phyloP scores from a whole-genome alignment of 1,140 invertebrate species.

The Physella acuta region DNA sequence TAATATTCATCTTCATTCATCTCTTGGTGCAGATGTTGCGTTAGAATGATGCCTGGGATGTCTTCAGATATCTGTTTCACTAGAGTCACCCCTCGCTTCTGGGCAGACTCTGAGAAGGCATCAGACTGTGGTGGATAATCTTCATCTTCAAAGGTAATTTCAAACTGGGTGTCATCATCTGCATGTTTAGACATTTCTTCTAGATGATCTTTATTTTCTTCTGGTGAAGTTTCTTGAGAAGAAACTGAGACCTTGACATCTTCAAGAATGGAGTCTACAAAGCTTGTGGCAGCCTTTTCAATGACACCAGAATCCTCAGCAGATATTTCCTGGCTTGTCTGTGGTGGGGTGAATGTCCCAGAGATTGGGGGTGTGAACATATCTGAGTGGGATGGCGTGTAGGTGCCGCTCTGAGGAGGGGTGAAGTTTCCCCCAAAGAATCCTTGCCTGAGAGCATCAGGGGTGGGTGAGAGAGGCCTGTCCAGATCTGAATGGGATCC shows the following conservation, averaged over 20 bases:
- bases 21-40: slow-evolving; percentile 68
- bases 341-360: slow-evolving; percentile 14
- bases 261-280: slow-evolving; percentile 52
- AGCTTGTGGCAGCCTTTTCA: slow-evolving; percentile 42
- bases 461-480: slow-evolving; percentile 54
- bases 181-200: slow-evolving; percentile 14
- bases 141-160: slow-evolving; percentile 28
- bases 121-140: slow-evolving; percentile 14
- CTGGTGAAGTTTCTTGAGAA: slow-evolving; percentile 17
- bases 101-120: not conserved
- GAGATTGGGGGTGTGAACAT: slow-evolving; percentile 17
- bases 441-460: slow-evolving; percentile 48
- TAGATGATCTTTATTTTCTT: slow-evolving; percentile 22
- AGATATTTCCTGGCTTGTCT: not conserved
- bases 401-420: slow-evolving; percentile 20
- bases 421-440: slow-evolving; percentile 38
- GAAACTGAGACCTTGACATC: slow-evolving; percentile 42
- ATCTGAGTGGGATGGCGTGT: slow-evolving; percentile 8
- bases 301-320: slow-evolving; percentile 29
- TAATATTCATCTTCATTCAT: slow-evolving; percentile 53
- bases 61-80: slow-evolving; percentile 60
- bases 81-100: slow-evolving; percentile 20
- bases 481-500: slow-evolving; percentile 46
- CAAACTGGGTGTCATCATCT: slow-evolving; percentile 31
- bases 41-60: slow-evolving; percentile 73